Evolutionary conservation across 2,888 invertebrate species (phyloP).

Genomic region (Argynnis bischoffii): DNA sequence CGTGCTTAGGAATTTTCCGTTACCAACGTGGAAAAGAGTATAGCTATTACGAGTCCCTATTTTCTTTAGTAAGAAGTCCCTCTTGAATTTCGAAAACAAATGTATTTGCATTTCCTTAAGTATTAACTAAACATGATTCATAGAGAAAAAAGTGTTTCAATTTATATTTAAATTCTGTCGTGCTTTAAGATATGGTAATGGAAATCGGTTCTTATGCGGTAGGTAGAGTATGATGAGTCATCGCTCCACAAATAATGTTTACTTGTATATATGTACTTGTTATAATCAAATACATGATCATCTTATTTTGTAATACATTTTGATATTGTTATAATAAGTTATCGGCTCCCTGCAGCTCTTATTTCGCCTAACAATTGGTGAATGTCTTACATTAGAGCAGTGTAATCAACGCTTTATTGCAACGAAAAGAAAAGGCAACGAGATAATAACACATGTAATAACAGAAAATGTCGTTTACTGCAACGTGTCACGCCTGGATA

Average conservation of each 20-base stretch:
- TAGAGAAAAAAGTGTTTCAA: conserved; percentile 39
- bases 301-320: conserved; percentile 14
- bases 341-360: conserved; percentile 66
- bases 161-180: conserved; percentile 39
- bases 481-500: conserved; percentile 77
- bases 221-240: conserved; percentile 30
- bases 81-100: conserved; percentile 64
- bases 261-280: conserved; percentile 13
- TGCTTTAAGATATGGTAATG: conserved; percentile 35
- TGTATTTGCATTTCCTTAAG: conserved; percentile 65
- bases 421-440: conserved; percentile 73
- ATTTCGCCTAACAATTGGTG: conserved; percentile 58
- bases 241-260: conserved; percentile 21
- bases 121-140: conserved; percentile 52
- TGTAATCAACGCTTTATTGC: conserved; percentile 78
- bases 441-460: conserved; percentile 71
- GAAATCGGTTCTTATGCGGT: conserved; percentile 27
- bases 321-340: conserved; percentile 51
- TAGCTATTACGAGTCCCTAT: conserved; percentile 49
- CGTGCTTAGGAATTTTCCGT: not conserved
- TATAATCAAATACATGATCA: conserved; percentile 8
- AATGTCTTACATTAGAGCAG: conserved; percentile 53
- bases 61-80: conserved; percentile 64
- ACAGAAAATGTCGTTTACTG: conserved; percentile 63
- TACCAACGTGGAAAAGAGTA: conserved; percentile 20